phyloP scores from a whole-genome alignment of 2,113 vertebrate genomes.

The Mesitornis unicolor region DNA sequence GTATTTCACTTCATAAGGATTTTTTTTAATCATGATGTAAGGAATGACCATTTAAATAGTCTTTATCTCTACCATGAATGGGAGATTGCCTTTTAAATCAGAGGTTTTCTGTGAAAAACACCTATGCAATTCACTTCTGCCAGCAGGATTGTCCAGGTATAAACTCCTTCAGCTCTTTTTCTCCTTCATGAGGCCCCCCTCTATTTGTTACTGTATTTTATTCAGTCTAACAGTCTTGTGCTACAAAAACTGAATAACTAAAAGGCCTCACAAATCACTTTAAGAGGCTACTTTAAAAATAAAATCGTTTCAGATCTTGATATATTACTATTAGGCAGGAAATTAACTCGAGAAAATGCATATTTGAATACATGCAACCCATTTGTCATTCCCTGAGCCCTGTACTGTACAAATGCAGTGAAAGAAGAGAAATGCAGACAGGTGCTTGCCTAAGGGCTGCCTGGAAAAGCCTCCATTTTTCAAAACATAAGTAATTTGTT shows the following conservation, averaged over 20 bases:
- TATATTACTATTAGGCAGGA: background rate
- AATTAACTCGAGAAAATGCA: background rate
- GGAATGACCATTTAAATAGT: background rate
- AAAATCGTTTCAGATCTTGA: background rate
- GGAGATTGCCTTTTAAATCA: background rate
- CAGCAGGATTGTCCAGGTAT: background rate
- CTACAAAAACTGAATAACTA: background rate
- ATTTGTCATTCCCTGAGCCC: background rate
- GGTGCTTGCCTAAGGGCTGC: background rate
- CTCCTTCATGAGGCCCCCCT: background rate
- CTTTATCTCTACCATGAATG: background rate
- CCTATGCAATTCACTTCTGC: background rate
- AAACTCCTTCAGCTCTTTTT: background rate
- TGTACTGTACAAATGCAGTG: background rate
- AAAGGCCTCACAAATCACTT: background rate
- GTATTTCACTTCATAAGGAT: background rate
- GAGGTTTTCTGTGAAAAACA: background rate
- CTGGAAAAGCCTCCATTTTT: background rate
- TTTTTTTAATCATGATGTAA: background rate
- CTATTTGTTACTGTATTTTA: background rate
- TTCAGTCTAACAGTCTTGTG: background rate
- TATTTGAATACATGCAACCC: background rate
- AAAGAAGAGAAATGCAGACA: background rate
- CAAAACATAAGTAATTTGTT: background rate
- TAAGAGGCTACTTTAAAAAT: background rate